phyloP scores from a whole-genome alignment of 2,113 vertebrate species.

The Melanerpes formicivorus region DNA sequence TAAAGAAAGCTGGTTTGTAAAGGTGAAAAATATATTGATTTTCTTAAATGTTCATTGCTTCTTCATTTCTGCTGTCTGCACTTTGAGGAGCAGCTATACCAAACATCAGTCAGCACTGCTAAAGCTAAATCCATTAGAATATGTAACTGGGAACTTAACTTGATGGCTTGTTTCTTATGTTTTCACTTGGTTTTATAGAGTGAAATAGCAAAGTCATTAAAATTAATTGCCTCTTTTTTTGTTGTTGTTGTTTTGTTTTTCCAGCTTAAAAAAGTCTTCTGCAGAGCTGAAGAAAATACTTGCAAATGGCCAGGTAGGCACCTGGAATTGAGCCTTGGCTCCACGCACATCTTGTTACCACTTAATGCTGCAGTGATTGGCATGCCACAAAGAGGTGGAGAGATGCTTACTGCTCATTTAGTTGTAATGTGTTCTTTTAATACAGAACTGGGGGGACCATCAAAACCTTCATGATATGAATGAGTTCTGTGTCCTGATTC shows the following conservation, averaged over 20 bases:
- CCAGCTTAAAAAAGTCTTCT: constrained; percentile 95
- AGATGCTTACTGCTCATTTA: neutral
- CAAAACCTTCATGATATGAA: constrained; percentile 48
- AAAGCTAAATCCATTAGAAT: neutral
- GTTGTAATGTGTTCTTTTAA: constrained; percentile 18
- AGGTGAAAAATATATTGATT: neutral
- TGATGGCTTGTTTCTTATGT: neutral
- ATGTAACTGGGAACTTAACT: neutral
- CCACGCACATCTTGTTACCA: neutral
- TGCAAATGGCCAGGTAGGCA: constrained; percentile 93
- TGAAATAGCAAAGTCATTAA: neutral
- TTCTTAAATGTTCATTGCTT: neutral
- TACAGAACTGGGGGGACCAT: neutral
- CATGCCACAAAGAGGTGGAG: neutral
- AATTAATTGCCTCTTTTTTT: constrained; percentile 1
- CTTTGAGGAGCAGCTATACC: neutral
- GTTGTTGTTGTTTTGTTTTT: neutral
- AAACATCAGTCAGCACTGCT: neutral
- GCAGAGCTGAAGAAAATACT: constrained; percentile 96
- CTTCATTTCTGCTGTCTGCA: neutral
- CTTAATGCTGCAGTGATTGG: neutral
- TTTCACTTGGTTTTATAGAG: accelerated
- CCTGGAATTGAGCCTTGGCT: neutral
- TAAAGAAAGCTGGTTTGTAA: neutral
- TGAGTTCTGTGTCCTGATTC: constrained; percentile 54